These are phyloP conservation scores for Diarsia brunnea DNA, from an alignment of 2,888 invertebrate species.

Conservation along the genomic window DNA sequence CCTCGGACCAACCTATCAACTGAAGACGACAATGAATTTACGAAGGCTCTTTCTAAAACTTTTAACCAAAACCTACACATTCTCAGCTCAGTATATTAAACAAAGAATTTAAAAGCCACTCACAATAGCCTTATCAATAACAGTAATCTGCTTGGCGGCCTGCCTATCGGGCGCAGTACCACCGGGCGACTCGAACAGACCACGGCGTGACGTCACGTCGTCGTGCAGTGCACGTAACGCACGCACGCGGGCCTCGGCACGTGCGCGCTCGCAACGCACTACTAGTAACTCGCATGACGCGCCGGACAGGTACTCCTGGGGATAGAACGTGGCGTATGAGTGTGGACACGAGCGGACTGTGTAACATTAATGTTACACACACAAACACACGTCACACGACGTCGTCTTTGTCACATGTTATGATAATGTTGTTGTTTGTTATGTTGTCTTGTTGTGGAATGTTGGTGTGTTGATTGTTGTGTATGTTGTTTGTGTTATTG, in stretches of 20 bases:
- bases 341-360: neutral
- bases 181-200: slow-evolving; percentile 67
- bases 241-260: slow-evolving; percentile 70
- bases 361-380: no score
- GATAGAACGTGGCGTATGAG: neutral
- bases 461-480: no score
- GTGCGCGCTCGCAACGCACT: slow-evolving; percentile 75
- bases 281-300: slow-evolving; percentile 81
- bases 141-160: slow-evolving; percentile 63
- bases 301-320: slow-evolving; percentile 71
- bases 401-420: no score
- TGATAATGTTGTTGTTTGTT: no score
- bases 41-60: neutral
- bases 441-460: no score
- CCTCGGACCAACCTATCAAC: no score
- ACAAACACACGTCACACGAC: no score
- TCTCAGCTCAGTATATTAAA: neutral
- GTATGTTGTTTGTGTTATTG: no score
- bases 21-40: neutral
- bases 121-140: slow-evolving; percentile 79
- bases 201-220: slow-evolving; percentile 69
- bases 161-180: neutral
- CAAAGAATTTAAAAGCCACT: slow-evolving; percentile 50
- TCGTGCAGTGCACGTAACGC: slow-evolving; percentile 68
- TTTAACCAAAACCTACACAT: neutral